Base-by-base conservation (phyloP, 2,797 vertebrate species). In the Crenuchus spilurus region DNA sequence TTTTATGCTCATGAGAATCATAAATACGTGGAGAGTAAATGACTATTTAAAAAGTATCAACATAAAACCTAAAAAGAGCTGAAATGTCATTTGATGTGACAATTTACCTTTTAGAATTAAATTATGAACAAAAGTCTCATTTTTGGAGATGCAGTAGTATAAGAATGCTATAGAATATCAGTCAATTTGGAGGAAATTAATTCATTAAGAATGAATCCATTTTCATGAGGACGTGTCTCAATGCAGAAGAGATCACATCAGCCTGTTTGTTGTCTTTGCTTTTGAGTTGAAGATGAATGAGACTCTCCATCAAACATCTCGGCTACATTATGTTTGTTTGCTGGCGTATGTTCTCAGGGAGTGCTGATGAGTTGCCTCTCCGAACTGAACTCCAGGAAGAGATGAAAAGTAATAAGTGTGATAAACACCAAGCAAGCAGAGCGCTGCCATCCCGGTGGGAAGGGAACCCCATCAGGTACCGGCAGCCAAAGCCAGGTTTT, bases 171-270 rank as follows among this genome's bases (percentile, higher is more conserved):
- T 5, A 69, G 70, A 64, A 30, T 28, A 70, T 42, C 61, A 3
- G 22, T 16, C 69, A 76, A 58, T 52, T 54, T 76, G 70, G 70
- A 69, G 74, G 62, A 54, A 72, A 76, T 76, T 76, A 52, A 72
- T 80, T n/a, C n/a, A n/a, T 76, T 72, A 49, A 63, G 48, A 48
- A 72, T 18, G 10, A 68, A 75, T 63, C 71, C 42, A 64, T 70
- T 72, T 74, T 65, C 80, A 68, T 73, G 64, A 63, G 44, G 4
- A 28, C 13, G 35, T 14, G 26, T 46, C 66, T 70, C 70, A 31
- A 70, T 77, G 60, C 51, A 55, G 54, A 39, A 79, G 71, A 72
- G 39, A 72, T 75, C 57, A 71, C 64, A 74, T 33, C 44, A 4
- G 22, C 46, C 54, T 60, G 42, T 77, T 48, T 37, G 33, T 71